Evolutionary conservation across 1,140 invertebrate genomes (phyloP), one percentile per base, ranked within the genome.

Genomic region (Solenopsis invicta): DNA sequence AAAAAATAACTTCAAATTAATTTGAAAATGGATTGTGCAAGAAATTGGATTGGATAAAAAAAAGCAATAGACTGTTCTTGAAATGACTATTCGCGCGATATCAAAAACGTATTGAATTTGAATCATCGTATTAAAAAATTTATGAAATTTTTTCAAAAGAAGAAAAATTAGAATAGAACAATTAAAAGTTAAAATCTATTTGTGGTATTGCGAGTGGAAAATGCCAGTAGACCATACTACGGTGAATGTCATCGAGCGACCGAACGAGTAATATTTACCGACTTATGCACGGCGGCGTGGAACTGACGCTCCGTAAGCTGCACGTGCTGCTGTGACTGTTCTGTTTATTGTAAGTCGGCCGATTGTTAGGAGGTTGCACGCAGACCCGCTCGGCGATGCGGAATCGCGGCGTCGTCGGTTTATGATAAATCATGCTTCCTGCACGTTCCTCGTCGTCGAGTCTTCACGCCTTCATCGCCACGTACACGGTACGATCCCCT

Each of bases 401-500:
- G 82, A 95, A 95, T 29, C 95, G 94, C 71, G 95, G 95, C 37
- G 93, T 93, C 62, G 95, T 95, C 9, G 95, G 95, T 61, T 95
- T 95, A 64, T 95, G 95, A 80, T 95, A 95, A 91, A 95, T 95
- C 94, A 95, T 95, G 56, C 37, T 87, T 82, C 56, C 41, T 64
- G 84, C 81, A 84, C 41, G 34, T 18, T 71, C 9, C 54, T 89
- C 56, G 52, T 56, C 41, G 45, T 84, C 69, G 41, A 45, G 45
- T 74, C 54, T 77, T 72, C 62, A 84, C 69, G 45, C n/a, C 29
- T 61, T 62, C 80, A 61, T 84, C 69, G 62, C 13, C 48, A 50
- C 24, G 54, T 10, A 41, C 10, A 41, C 48, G 3, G 24, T 34
- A 10, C 41, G 59, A 8, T 29, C 29, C 29, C 29, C 29, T 21